Base-by-base conservation (phyloP, 2,113 vertebrate species). In the Corynorhinus townsendii region DNA sequence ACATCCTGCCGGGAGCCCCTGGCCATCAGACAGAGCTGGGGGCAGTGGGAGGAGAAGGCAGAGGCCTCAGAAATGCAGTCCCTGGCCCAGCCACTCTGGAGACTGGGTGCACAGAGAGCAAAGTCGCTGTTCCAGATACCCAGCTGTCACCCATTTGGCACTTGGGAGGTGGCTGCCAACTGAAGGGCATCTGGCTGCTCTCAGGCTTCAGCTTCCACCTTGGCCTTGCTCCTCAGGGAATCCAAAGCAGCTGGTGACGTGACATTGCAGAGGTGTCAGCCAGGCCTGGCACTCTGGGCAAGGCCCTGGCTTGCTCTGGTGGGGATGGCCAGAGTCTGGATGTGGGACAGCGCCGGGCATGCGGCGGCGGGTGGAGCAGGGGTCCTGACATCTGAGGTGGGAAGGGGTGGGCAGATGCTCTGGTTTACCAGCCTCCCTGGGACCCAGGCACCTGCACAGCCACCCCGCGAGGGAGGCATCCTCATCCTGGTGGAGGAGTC, bases 331-430 rank as follows among this genome's bases (percentile, higher is more conserved):
- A 0, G 33, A n/a, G n/a, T 12, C 19, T n/a, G 17, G 56, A 49
- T 19, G 28, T 35, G 52, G 35, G 30, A 15, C 4, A 1, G 35
- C 8, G 6, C 77, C 56, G 59, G 49, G 7, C 1, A 52, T 4
- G 12, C 3, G 10, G 12, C 3, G 10, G 7, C 7, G 3, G 17
- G 11, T 14, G 26, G 47, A 7, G 1, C 20, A 1, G 11, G 40
- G 38, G 3, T 56, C 59, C 49, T 4, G 2, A 33, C 35, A 1
- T 24, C 28, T 1, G n/a, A 5, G 4, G 24, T 38, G 15, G 56
- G 76, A 5, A 38, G 22, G 30, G 40, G 16, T 7, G 26, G 8
- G 43, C 64, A 56, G 71, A 8, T 0, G 2, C 19, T 7, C 68
- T 26, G 7, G 11, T 9, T 66, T 33, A 20, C 24, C 28, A 45